A percentile compares a stretch with the other conserved stretches of the same genome.
phyloP scores from a whole-genome alignment of 2,113 vertebrate species.

The Cyanoramphus novaezelandiae region DNA sequence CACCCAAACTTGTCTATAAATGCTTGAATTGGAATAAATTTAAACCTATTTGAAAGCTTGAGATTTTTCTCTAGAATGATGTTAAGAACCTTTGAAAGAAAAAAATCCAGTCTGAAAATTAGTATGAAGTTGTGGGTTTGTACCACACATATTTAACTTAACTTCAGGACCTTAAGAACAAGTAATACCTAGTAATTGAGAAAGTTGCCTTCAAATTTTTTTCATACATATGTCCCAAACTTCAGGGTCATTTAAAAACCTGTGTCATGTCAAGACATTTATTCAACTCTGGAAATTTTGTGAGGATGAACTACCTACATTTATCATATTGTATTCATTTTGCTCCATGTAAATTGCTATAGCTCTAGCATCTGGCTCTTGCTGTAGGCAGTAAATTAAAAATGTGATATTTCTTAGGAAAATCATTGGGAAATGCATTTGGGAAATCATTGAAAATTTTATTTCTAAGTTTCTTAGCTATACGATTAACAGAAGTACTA shows the following conservation, averaged over 20 bases:
- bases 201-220: not conserved
- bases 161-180: not conserved
- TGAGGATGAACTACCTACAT: not conserved
- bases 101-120: not conserved
- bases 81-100: not conserved
- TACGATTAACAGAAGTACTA: not conserved
- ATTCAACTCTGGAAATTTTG: not conserved
- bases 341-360: not conserved
- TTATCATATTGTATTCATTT: not conserved
- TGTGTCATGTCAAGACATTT: not conserved
- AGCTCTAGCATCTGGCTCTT: not conserved
- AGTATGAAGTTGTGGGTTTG: not conserved
- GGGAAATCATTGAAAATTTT: not conserved
- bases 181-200: not conserved
- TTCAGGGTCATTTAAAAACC: not conserved
- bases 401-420: not conserved
- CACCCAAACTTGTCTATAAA: not conserved
- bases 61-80: not conserved
- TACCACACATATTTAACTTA: not conserved
- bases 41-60: not conserved
- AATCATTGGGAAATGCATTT: not conserved
- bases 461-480: not conserved
- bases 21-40: not conserved
- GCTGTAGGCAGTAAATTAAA: not conserved
- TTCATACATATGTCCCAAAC: not conserved